These are phyloP conservation scores for Zootermopsis nevadensis DNA, from an alignment of 2,888 invertebrate species.

Conservation along the genomic window DNA sequence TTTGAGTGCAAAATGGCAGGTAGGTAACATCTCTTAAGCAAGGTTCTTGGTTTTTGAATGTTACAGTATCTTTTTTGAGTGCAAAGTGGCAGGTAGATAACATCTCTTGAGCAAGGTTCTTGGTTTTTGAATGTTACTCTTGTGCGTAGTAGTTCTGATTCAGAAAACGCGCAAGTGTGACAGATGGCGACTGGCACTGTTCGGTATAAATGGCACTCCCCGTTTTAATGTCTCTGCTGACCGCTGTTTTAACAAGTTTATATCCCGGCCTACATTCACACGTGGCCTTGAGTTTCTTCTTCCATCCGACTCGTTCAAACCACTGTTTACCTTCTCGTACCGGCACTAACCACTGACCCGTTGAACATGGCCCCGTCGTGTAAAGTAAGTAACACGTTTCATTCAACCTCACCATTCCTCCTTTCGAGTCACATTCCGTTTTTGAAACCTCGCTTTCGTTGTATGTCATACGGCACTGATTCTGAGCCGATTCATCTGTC, in stretches of 20 bases:
- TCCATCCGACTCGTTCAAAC: slow-evolving; percentile 53
- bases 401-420: slow-evolving; percentile 74
- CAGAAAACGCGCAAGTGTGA: slow-evolving; percentile 74
- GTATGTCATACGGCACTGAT: slow-evolving; percentile 52
- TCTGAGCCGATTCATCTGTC: slow-evolving; percentile 1
- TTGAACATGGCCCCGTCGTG: slow-evolving; percentile 80
- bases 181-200: slow-evolving; percentile 72
- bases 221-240: background rate
- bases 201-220: slow-evolving; percentile 57
- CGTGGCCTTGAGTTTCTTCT: slow-evolving; percentile 63
- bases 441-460: slow-evolving; percentile 50
- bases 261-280: slow-evolving; percentile 81
- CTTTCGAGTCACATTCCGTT: slow-evolving; percentile 68
- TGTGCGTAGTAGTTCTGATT: slow-evolving; percentile 56
- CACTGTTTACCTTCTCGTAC: slow-evolving; percentile 62
- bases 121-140: background rate
- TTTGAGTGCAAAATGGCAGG: too few species aligned
- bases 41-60: too few species aligned
- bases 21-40: too few species aligned
- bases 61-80: too few species aligned
- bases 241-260: slow-evolving; percentile 54
- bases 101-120: background rate
- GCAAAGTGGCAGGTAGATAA: too few species aligned
- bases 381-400: slow-evolving; percentile 82
- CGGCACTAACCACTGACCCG: slow-evolving; percentile 77